These are phyloP conservation scores for fruit fly (Drosophila melanogaster) DNA, from an alignment of 1,140 invertebrate genomes.

Conservation along the genomic window DNA sequence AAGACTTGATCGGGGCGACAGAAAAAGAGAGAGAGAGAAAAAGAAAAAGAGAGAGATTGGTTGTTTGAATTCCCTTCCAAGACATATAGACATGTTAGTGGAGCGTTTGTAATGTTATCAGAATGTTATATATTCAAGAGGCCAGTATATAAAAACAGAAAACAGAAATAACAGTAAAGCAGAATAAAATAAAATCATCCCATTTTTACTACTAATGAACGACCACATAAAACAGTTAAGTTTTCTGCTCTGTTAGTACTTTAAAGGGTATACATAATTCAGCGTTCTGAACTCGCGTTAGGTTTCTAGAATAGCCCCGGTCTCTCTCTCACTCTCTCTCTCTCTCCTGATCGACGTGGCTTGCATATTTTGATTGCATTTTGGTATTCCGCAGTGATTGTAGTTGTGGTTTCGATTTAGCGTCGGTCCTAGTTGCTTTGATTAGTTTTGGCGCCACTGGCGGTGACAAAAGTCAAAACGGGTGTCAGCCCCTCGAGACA, in stretches of 20 bases:
- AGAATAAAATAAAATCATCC: too few species aligned
- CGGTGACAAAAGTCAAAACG: slow-evolving; percentile 48
- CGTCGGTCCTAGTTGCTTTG: slow-evolving; percentile 25
- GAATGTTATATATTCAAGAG: too few species aligned
- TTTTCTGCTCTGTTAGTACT: too few species aligned
- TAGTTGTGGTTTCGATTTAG: not conserved
- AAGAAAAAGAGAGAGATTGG: slow-evolving; percentile 15
- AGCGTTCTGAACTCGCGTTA: not conserved
- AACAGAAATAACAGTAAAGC: too few species aligned
- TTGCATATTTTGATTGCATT: slow-evolving; percentile 44
- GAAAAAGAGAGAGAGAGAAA: slow-evolving; percentile 16
- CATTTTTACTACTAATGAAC: too few species aligned
- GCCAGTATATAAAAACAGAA: too few species aligned
- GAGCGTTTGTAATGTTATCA: not conserved
- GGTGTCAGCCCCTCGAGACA: slow-evolving; percentile 41
- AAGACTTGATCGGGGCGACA: slow-evolving; percentile 48
- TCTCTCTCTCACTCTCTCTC: slow-evolving; percentile 3
- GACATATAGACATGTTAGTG: too few species aligned
- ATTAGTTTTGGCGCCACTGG: slow-evolving; percentile 44
- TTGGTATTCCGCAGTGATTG: slow-evolving; percentile 22
- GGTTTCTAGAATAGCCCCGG: slow-evolving; percentile 9
- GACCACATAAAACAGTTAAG: too few species aligned
- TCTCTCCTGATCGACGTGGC: slow-evolving; percentile 20
- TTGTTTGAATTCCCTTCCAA: not conserved
- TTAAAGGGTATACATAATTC: not conserved